Evolutionary conservation across 2,888 invertebrate genomes (phyloP).

Genomic region (Microctonus hyperodae): DNA sequence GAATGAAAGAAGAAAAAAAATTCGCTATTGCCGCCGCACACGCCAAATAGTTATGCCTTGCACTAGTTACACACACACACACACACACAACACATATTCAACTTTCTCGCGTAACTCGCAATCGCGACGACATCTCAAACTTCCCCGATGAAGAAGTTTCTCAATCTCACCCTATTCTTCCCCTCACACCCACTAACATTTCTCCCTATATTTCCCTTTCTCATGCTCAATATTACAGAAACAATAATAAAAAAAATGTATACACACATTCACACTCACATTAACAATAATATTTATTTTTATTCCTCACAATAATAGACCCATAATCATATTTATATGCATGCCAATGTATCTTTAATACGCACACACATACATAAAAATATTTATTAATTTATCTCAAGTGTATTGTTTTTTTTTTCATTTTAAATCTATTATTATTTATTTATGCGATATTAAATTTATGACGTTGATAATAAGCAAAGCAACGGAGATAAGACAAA

Average conservation of each 20-base stretch:
- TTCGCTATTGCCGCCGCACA: background rate
- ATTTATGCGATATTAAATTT: background rate
- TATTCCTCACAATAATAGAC: too few relatives aligned
- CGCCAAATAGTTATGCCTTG: conserved; percentile 25
- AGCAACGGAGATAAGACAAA: background rate
- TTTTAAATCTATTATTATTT: background rate
- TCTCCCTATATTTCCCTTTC: conserved; percentile 26
- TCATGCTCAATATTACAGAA: background rate
- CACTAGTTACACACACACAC: conserved; percentile 26
- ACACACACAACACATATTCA: too few relatives aligned
- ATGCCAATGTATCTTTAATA: too few relatives aligned
- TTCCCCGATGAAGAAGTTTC: conserved; percentile 51
- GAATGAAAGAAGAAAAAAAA: conserved; percentile 14
- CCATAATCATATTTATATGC: too few relatives aligned
- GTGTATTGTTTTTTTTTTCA: too few relatives aligned
- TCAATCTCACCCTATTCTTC: conserved; percentile 41
- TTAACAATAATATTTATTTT: background rate
- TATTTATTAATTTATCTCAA: too few relatives aligned
- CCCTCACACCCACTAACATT: conserved; percentile 24
- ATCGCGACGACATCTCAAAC: conserved; percentile 46
- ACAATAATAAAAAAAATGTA: conserved; percentile 11
- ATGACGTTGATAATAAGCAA: background rate
- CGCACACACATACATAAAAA: too few relatives aligned
- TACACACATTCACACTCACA: background rate
- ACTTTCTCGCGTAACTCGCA: conserved; percentile 42